Evolutionary conservation across 2,888 invertebrate species (phyloP), one percentile per base, ranked within the genome.

Genomic region (Rhyacophila evoluta): DNA sequence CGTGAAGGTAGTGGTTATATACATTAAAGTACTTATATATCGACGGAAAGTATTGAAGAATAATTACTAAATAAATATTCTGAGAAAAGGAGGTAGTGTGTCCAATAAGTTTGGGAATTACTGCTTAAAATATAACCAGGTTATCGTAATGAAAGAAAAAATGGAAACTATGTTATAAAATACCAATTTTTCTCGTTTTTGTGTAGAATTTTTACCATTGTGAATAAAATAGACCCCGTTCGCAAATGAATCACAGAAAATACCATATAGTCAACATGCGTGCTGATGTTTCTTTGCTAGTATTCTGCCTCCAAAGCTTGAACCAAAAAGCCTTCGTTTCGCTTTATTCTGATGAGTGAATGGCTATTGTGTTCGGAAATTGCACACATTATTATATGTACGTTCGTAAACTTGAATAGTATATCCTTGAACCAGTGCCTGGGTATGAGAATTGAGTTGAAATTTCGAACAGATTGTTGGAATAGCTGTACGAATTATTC

Each of bases 331-430:
- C 41, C 41, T 55, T 55, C 55, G 19, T 55, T 19, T 8, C 55
- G 55, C 25, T 19, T 55, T 55, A 55, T 55, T 55, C 25, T 19
- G 55, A 55, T 55, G 55, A 55, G 55, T 55, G 55, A 55, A 55
- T 55, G 55, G 55, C 55, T 55, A 55, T 55, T 55, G 55, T 55
- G 55, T 55, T 55, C 25, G 55, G 55, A 55, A 55, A 55, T 55
- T 55, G 25, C 55, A 55, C 55, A 55, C 55, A 25, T 55, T 55
- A 55, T 55, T 55, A 19, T 55, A 19, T 19, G 55, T 25, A 55
- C 55, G 55, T 55, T 55, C 19, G 19, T 55, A 55, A 55, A 55
- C 55, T 55, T 55, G 55, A 55, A 55, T 55, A 55, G 19, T 55
- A 55, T 55, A 55, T 55, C 55, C 55, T 55, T 55, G 55, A 55